These are phyloP conservation scores for Lasiurus cinereus DNA, from an alignment of 2,113 vertebrate genomes.

Conservation along the genomic window DNA sequence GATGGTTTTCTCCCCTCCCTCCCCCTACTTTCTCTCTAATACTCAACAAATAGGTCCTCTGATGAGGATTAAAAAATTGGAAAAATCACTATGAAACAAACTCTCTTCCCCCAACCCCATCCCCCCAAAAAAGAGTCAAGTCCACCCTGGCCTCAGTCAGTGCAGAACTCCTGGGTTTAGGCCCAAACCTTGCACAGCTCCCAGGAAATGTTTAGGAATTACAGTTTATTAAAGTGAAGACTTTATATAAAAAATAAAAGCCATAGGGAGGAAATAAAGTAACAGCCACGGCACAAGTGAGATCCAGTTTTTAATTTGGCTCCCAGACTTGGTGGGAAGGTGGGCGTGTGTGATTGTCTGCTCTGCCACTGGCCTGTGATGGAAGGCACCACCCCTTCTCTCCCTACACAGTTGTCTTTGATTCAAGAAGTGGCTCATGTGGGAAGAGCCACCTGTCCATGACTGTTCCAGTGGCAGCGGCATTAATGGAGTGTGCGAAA, in stretches of 20 bases:
- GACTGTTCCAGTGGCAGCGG: neutral
- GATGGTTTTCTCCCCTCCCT: too few relatives aligned
- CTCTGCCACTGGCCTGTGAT: neutral
- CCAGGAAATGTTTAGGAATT: neutral
- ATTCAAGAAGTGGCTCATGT: neutral
- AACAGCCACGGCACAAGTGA: neutral
- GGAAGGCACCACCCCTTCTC: rapidly evolving
- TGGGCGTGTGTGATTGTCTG: neutral
- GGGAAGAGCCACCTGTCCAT: neutral
- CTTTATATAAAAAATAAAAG: neutral
- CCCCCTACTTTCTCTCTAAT: too few relatives aligned
- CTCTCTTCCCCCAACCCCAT: rapidly evolving
- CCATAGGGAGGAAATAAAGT: constrained; percentile 17
- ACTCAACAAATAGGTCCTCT: too few relatives aligned
- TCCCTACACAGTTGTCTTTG: neutral
- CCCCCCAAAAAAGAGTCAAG: neutral
- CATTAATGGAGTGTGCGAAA: constrained; percentile 28
- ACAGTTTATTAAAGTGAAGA: neutral
- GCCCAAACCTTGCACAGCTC: neutral
- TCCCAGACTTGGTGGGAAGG: neutral
- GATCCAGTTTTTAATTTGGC: neutral
- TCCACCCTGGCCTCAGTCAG: neutral
- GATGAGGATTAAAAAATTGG: neutral
- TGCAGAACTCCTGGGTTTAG: neutral
- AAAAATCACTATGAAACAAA: neutral